Evolutionary conservation across 53 echinoderm and acorn worm genomes (phyloP).

Genomic region (Mesocentrotus franciscanus): DNA sequence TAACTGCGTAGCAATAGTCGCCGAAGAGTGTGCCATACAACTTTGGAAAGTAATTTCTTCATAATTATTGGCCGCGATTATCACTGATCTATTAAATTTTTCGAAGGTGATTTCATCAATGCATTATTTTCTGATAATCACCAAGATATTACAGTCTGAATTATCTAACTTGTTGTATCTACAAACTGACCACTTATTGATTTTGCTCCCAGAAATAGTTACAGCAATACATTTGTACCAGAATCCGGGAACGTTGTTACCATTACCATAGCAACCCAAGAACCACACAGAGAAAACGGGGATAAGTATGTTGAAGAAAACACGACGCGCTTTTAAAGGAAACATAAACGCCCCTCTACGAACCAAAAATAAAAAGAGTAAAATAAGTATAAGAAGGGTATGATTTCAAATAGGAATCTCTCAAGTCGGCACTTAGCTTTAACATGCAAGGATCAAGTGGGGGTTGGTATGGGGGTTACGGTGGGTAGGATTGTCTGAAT

Average conservation of each 20-base stretch:
- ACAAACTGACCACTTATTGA: neutral
- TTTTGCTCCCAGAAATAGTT: neutral
- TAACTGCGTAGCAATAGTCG: too few species aligned
- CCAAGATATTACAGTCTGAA: neutral
- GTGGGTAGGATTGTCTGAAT: slow-evolving; percentile 10
- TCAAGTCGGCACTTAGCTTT: neutral
- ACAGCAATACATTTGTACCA: neutral
- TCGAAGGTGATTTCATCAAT: neutral
- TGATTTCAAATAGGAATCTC: slow-evolving; percentile 15
- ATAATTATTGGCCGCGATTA: neutral
- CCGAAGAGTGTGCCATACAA: too few species aligned
- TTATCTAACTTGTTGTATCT: neutral
- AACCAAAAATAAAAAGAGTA: neutral
- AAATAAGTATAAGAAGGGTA: neutral
- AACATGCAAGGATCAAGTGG: slow-evolving; percentile 21
- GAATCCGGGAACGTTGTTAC: neutral
- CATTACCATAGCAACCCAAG: neutral
- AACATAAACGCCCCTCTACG: neutral
- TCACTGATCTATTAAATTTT: neutral
- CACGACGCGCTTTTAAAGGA: neutral
- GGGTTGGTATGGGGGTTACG: neutral
- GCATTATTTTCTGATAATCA: neutral
- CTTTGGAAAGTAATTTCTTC: too few species aligned
- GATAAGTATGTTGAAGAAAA: neutral
- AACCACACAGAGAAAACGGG: neutral